phyloP scores from a whole-genome alignment of 2,113 vertebrate genomes.

The Petroica traversi region DNA sequence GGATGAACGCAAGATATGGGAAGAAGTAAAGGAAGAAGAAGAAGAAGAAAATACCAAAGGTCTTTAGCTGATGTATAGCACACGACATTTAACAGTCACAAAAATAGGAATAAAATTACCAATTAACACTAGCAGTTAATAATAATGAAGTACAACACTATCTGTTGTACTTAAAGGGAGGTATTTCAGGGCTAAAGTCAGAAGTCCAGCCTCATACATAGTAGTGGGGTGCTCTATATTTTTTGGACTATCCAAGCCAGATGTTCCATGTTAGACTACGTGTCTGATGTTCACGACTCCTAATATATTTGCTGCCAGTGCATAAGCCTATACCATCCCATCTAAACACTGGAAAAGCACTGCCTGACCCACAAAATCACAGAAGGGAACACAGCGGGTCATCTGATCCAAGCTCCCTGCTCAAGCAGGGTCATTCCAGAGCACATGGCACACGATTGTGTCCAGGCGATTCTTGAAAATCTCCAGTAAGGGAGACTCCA shows the following conservation, averaged over 20 bases:
- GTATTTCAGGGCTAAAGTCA: not conserved
- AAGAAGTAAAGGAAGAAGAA: not conserved
- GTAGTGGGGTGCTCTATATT: fast-evolving
- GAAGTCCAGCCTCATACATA: not conserved
- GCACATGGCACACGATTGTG: not conserved
- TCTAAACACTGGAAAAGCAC: fast-evolving
- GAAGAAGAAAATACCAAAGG: not conserved
- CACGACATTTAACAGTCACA: not conserved
- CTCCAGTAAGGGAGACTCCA: not conserved
- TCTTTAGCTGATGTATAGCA: not conserved
- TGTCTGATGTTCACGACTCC: fast-evolving
- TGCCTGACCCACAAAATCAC: not conserved
- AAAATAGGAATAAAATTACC: not conserved
- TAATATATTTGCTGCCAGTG: fast-evolving
- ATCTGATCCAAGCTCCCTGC: not conserved
- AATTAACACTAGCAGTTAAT: not conserved
- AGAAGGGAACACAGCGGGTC: not conserved
- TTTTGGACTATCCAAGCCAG: not conserved
- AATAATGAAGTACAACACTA: not conserved
- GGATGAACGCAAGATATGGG: not conserved
- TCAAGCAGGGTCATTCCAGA: not conserved
- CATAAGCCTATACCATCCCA: fast-evolving
- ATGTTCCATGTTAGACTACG: fast-evolving
- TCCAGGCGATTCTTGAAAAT: not conserved
- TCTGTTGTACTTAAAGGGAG: not conserved